Conservation (phyloP, 2,113 vertebrate species). For the Phaethornis superciliosus region DNA sequence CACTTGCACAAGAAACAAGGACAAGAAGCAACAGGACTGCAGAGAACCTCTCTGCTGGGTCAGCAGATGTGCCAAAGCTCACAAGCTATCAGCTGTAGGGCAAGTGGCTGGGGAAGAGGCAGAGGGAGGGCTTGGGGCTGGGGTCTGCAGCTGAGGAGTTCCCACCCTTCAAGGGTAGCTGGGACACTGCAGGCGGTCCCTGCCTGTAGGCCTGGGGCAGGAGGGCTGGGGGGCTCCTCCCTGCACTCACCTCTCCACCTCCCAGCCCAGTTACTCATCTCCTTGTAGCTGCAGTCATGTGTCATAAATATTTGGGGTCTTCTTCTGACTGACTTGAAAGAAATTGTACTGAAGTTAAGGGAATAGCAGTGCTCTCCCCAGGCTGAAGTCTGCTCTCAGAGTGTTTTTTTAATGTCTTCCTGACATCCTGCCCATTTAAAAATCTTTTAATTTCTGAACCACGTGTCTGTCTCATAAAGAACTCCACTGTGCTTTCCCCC, state of each 20-base stretch:
- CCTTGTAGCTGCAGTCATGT: conserved; percentile 17
- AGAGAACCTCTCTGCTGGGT: not conserved
- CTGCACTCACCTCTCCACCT: not conserved
- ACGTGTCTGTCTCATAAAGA: not conserved
- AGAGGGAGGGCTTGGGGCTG: fast-evolving
- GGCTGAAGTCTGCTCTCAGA: not conserved
- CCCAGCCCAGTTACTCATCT: not conserved
- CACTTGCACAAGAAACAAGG: not conserved
- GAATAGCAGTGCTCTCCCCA: not conserved
- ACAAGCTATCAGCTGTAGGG: fast-evolving
- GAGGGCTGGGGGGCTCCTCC: not conserved
- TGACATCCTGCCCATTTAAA: conserved; percentile 35
- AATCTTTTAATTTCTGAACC: not conserved
- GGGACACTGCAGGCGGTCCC: not conserved
- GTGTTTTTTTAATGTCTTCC: not conserved
- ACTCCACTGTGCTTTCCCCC: not conserved
- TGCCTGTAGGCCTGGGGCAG: not conserved
- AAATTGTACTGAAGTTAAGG: conserved; percentile 62
- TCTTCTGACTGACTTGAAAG: conserved; percentile 46
- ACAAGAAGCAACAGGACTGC: fast-evolving
- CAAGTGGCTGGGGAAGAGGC: not conserved
- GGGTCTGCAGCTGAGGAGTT: not conserved
- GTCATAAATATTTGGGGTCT: conserved; percentile 25
- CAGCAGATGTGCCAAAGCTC: not conserved
- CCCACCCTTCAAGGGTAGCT: not conserved